Conservation (phyloP, 2,797 vertebrate species). For the Danio kyathit region DNA sequence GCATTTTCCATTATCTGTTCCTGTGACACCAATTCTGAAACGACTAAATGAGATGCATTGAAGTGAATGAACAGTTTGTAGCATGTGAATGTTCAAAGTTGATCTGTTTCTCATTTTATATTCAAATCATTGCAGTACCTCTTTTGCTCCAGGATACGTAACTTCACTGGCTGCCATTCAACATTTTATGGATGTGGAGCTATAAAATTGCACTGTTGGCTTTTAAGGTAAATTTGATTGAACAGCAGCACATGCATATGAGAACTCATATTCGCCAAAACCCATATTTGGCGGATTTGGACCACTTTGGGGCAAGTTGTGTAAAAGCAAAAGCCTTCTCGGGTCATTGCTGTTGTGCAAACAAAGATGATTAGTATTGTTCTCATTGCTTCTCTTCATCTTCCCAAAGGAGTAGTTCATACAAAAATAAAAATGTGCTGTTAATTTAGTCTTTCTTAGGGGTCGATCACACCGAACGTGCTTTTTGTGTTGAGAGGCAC, state of each 20-base stretch:
- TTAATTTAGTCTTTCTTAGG: too few relatives aligned
- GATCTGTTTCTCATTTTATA: constrained; percentile 17
- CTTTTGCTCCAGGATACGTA: constrained; percentile 4
- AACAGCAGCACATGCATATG: constrained; percentile 5
- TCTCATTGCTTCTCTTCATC: background rate
- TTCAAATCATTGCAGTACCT: constrained; percentile 17
- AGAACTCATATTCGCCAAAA: background rate
- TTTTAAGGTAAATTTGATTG: constrained; percentile 26
- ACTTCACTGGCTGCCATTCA: constrained; percentile 24
- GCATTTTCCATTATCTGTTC: constrained; percentile 14
- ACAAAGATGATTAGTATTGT: constrained; percentile 1
- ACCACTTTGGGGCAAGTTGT: background rate
- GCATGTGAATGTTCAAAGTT: constrained; percentile 4
- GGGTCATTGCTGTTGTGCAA: background rate
- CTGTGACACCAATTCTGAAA: constrained; percentile 8
- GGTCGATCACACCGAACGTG: too few relatives aligned
- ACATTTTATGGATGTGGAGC: constrained; percentile 10
- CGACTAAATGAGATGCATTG: constrained; percentile 1
- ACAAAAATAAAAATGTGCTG: too few relatives aligned
- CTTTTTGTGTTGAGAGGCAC: too few relatives aligned
- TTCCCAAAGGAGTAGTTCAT: too few relatives aligned
- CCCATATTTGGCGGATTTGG: background rate
- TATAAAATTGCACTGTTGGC: background rate
- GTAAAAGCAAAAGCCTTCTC: background rate
- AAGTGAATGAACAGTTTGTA: constrained; percentile 26